Evolutionary conservation across 2,888 invertebrate species (phyloP).

Genomic region (Rhogogaster chlorosoma): DNA sequence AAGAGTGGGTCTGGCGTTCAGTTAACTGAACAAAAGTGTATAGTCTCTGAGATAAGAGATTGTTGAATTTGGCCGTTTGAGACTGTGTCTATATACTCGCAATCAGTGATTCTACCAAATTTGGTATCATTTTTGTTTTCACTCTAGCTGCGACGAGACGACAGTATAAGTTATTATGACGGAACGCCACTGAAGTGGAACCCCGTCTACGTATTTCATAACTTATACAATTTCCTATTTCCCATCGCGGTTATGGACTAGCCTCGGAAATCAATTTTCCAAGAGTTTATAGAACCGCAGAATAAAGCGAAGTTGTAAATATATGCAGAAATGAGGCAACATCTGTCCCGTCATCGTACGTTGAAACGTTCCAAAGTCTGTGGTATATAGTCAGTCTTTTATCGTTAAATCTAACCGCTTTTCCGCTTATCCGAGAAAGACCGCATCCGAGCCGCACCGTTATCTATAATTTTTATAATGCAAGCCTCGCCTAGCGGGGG

Average conservation of each 20-base stretch:
- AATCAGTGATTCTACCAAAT: neutral
- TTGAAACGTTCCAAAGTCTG: constrained; percentile 29
- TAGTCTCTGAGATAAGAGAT: constrained; percentile 20
- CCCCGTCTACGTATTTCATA: neutral
- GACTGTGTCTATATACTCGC: neutral
- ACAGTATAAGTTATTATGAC: neutral
- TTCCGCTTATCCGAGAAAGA: constrained; percentile 35
- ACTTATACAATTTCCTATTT: neutral
- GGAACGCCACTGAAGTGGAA: neutral
- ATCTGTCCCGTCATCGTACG: neutral
- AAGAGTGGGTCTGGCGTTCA: neutral
- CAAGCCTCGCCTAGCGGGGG: constrained; percentile 22
- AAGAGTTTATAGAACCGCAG: neutral
- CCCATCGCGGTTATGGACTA: neutral
- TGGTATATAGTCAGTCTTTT: constrained; percentile 1
- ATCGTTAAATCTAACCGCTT: constrained; percentile 36
- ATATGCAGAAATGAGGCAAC: neutral
- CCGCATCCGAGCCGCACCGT: constrained; percentile 24
- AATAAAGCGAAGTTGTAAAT: neutral
- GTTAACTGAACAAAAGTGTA: constrained; percentile 27
- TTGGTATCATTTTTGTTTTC: neutral
- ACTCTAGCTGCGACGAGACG: neutral
- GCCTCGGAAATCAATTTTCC: neutral
- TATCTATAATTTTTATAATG: constrained; percentile 44
- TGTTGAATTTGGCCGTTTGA: constrained; percentile 3